Conservation (phyloP, 1,140 invertebrate genomes). For the Drosophila dunni region DNA sequence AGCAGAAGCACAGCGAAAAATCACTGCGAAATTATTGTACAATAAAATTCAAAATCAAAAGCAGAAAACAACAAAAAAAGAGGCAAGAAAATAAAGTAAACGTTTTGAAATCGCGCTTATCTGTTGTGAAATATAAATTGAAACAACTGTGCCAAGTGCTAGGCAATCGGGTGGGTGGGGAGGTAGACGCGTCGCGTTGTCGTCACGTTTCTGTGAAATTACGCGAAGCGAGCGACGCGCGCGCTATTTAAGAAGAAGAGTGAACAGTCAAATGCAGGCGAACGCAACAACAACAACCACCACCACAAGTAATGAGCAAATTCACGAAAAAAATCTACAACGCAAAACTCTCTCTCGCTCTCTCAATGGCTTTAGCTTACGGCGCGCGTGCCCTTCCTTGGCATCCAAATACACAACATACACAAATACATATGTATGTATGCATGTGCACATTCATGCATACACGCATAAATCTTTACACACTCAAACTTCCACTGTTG, state of each 20-base stretch:
- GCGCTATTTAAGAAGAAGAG: constrained; percentile 28
- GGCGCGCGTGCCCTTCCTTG: constrained; percentile 63
- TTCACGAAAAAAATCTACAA: constrained; percentile 39
- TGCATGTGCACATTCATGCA: constrained; percentile 11
- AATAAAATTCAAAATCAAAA: constrained; percentile 26
- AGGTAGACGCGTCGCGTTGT: constrained; percentile 42
- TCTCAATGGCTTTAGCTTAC: constrained; percentile 1
- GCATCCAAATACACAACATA: constrained; percentile 8
- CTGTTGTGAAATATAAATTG: constrained; percentile 81
- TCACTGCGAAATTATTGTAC: constrained; percentile 62
- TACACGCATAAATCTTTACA: constrained; percentile 30
- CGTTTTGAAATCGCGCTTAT: constrained; percentile 80
- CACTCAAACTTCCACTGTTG: constrained; percentile 10
- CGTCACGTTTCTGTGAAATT: constrained; percentile 80
- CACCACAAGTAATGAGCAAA: constrained; percentile 53
- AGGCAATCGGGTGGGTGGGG: constrained; percentile 22
- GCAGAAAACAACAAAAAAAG: constrained; percentile 21
- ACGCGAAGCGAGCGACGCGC: constrained; percentile 69
- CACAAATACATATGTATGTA: constrained; percentile 2
- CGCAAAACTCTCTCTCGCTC: constrained; percentile 28
- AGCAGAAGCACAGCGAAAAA: constrained; percentile 45
- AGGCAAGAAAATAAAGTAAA: constrained; percentile 51
- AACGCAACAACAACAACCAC: constrained; percentile 37
- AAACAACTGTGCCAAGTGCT: constrained; percentile 51
- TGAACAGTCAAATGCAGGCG: constrained; percentile 28